These are phyloP conservation scores for Hermaeophaga mercurialis DNA, from an alignment of 2,888 invertebrate species.

Conservation along the genomic window DNA sequence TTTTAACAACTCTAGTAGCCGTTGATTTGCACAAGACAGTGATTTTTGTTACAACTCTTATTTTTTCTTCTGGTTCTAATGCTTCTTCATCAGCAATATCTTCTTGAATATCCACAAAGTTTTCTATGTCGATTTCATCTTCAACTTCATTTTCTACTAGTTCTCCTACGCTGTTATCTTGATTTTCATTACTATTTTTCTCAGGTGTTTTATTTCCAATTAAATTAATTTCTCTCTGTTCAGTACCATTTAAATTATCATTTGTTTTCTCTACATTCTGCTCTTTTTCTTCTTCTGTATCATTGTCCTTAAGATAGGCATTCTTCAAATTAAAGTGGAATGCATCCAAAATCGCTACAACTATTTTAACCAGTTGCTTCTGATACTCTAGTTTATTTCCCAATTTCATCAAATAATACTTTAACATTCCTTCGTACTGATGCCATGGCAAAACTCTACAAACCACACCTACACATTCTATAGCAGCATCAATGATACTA, in stretches of 20 bases:
- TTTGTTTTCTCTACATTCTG: conserved; percentile 22
- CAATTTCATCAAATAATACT: conserved; percentile 79
- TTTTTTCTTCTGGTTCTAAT: conserved; percentile 23
- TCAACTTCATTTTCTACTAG: conserved; percentile 34
- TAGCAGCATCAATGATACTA: conserved; percentile 81
- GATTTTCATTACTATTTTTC: no score
- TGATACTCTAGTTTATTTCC: conserved; percentile 75
- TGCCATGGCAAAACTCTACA: conserved; percentile 86
- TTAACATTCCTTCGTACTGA: conserved; percentile 82
- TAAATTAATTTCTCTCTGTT: conserved; percentile 24
- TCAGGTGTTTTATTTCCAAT: conserved; percentile 30
- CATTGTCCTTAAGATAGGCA: conserved; percentile 50
- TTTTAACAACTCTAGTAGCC: conserved; percentile 73
- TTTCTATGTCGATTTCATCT: conserved; percentile 56
- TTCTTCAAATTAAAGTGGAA: conserved; percentile 90
- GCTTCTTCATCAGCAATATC: conserved; percentile 40
- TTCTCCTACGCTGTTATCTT: conserved; percentile 48
- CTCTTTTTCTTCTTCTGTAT: not conserved
- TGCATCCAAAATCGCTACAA: conserved; percentile 81
- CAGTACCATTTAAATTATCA: conserved; percentile 54
- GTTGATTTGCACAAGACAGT: conserved; percentile 70
- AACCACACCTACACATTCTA: conserved; percentile 78
- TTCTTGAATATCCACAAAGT: conserved; percentile 51
- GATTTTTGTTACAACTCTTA: conserved; percentile 56
- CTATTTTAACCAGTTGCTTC: conserved; percentile 78